Conservation (phyloP, 1,140 invertebrate genomes). For the Meteorus sp. region DNA sequence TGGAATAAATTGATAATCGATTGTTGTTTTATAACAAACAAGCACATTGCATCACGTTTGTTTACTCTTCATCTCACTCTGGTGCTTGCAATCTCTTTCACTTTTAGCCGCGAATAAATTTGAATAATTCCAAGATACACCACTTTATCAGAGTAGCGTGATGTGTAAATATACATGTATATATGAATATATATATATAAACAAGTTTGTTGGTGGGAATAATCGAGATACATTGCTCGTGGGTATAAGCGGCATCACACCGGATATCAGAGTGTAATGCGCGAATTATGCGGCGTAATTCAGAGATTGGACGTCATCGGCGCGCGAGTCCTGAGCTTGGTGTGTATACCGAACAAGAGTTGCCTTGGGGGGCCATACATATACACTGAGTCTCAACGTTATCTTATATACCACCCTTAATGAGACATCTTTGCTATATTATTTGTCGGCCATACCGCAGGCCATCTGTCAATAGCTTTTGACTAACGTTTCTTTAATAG, state of each 20-base stretch:
- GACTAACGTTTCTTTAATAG: not conserved
- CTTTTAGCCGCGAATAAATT: not conserved
- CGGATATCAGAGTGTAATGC: slow-evolving; percentile 34
- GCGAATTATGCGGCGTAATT: slow-evolving; percentile 37
- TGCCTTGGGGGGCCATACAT: slow-evolving; percentile 11
- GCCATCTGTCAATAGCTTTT: slow-evolving; percentile 10
- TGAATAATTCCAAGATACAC: not conserved
- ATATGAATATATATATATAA: no score
- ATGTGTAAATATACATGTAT: no score
- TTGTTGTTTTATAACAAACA: slow-evolving; percentile 10
- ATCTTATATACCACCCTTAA: slow-evolving; percentile 33
- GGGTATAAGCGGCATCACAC: slow-evolving; percentile 10
- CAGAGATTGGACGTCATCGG: slow-evolving; percentile 33
- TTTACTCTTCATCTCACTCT: not conserved
- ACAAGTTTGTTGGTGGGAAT: not conserved
- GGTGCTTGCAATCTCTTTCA: not conserved
- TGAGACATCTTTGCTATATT: slow-evolving; percentile 44
- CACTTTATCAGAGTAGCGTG: no score
- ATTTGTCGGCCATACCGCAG: slow-evolving; percentile 31
- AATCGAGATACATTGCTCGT: not conserved
- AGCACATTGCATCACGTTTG: not conserved
- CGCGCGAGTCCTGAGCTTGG: slow-evolving; percentile 14
- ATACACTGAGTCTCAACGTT: slow-evolving; percentile 20
- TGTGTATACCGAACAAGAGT: slow-evolving; percentile 10
- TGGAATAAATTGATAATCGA: not conserved